phyloP scores from a whole-genome alignment of 2,888 invertebrate genomes.

The Drosophila atroscutellata region DNA sequence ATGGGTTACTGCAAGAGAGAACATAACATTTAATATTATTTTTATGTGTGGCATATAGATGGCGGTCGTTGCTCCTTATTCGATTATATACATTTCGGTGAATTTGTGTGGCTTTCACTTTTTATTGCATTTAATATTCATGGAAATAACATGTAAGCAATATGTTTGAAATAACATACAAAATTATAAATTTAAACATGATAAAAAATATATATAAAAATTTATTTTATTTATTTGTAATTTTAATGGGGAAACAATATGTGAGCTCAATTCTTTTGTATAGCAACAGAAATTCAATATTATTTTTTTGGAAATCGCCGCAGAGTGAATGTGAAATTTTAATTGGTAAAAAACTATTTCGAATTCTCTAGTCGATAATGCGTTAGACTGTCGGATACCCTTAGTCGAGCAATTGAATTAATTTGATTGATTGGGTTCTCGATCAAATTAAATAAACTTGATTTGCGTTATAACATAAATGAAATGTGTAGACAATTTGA shows the following conservation, averaged over 20 bases:
- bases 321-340: not conserved
- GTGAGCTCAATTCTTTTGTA: not conserved
- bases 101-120: slow-evolving; percentile 8
- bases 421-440: too few species aligned
- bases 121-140: not conserved
- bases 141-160: not conserved
- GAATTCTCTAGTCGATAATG: too few species aligned
- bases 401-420: too few species aligned
- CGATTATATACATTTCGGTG: slow-evolving; percentile 15
- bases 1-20: slow-evolving; percentile 35
- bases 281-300: not conserved
- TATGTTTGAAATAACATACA: not conserved
- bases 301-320: not conserved
- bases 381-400: not conserved
- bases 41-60: slow-evolving; percentile 31
- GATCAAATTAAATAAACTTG: too few species aligned
- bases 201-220: not conserved
- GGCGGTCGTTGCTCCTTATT: slow-evolving; percentile 13
- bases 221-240: not conserved
- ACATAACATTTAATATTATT: slow-evolving; percentile 42
- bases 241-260: not conserved
- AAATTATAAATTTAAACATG: not conserved
- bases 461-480: too few species aligned
- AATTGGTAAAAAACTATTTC: not conserved
- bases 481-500: too few species aligned